Evolutionary conservation across 2,797 vertebrate genomes (phyloP).

Genomic region (Varecia variegata): DNA sequence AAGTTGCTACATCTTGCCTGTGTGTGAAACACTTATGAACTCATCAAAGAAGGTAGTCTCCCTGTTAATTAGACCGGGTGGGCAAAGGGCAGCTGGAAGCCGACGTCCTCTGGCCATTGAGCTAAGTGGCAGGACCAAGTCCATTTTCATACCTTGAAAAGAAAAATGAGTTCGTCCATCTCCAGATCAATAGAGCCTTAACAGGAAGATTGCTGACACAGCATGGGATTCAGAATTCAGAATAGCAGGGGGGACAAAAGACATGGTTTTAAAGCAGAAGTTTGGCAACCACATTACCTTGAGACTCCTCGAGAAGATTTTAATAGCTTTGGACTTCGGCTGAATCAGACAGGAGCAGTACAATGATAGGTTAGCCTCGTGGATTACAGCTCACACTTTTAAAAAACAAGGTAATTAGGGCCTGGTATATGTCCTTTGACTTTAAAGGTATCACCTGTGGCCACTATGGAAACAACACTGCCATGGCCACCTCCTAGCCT

Average conservation of each 20-base stretch:
- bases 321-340: neutral
- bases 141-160: constrained; percentile 82
- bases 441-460: neutral
- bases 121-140: constrained; percentile 83
- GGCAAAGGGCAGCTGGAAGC: constrained; percentile 54
- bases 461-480: too few species aligned
- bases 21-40: constrained; percentile 96
- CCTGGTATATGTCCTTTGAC: neutral
- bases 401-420: neutral
- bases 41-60: constrained; percentile 93
- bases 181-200: constrained; percentile 73
- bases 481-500: rapidly evolving
- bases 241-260: neutral
- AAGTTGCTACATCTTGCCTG: constrained; percentile 95
- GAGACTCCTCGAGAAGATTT: neutral
- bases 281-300: constrained; percentile 23
- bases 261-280: neutral
- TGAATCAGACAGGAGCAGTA: neutral
- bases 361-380: neutral
- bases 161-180: constrained; percentile 71
- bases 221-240: constrained; percentile 56
- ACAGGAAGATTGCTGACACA: constrained; percentile 68
- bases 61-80: constrained; percentile 90
- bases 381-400: neutral
- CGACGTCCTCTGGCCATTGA: constrained; percentile 86